Percentiles rank a stretch among this genome's conserved stretches.
Evolutionary conservation across 2,797 vertebrate genomes (phyloP).

Genomic region (Luscinia luscinia): DNA sequence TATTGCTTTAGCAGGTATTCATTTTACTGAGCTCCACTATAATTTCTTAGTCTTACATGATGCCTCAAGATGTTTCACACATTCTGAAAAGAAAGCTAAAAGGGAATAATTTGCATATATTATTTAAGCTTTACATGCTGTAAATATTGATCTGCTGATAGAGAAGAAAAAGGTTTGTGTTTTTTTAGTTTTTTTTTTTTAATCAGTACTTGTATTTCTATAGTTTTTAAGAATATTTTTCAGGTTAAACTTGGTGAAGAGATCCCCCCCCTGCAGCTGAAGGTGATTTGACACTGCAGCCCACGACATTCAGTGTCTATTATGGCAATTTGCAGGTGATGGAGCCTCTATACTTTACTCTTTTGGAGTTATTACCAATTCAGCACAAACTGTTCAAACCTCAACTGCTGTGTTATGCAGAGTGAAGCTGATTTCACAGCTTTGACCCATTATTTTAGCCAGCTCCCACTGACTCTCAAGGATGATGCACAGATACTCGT

Average conservation of each 20-base stretch:
- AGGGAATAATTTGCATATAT: constrained; percentile 72
- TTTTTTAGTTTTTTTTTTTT: background rate
- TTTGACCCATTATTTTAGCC: background rate
- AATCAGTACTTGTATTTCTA: background rate
- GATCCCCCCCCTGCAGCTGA: background rate
- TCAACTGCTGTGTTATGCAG: background rate
- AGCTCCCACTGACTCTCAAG: background rate
- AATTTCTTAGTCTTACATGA: constrained; percentile 62
- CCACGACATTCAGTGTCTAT: background rate
- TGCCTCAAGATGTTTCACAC: constrained; percentile 47
- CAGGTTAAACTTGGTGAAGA: background rate
- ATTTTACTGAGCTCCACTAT: constrained; percentile 69
- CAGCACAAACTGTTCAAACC: background rate
- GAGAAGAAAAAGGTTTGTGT: background rate
- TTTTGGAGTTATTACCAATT: background rate
- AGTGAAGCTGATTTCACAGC: background rate
- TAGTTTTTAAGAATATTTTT: background rate
- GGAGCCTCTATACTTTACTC: background rate
- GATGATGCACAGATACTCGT: background rate
- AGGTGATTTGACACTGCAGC: background rate
- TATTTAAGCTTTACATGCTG: constrained; percentile 48
- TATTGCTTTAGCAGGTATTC: constrained; percentile 59
- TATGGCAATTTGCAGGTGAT: background rate
- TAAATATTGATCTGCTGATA: constrained; percentile 52
- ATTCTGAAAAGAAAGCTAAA: constrained; percentile 56